Base-by-base conservation (phyloP, 2,888 invertebrate genomes). In the Zonitis immaculata region DNA sequence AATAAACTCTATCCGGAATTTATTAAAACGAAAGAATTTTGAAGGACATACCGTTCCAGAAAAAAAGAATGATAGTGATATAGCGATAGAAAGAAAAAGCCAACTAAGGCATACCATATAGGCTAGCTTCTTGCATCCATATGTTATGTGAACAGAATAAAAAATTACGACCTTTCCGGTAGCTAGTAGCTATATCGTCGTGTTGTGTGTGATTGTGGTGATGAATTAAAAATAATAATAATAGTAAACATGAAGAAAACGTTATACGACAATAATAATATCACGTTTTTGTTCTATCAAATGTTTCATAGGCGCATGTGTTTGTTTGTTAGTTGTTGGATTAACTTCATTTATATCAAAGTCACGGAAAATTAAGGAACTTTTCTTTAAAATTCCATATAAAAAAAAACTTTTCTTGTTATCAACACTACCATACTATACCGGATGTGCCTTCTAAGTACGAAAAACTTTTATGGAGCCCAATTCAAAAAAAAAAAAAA, bases 91-190 rank as follows among this genome's bases (percentile, higher is more conserved):
- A 25, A 22, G 30, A 49, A 35, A 47, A 46, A 42, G 42, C 25
- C 11, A 12, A 26, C 35, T 28, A 27, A 42, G 45, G 44, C 49
- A 51, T 45, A 52, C 48, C 57, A 57, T 53, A 47, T n/a, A n/a
- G n/a, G n/a, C n/a, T n/a, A n/a, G n/a, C 49, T 56, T 57, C 49
- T 50, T 59, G 57, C 61, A 58, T 61, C 57, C 59, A 57, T 61
- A 62, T 62, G 60, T 59, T 61, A 62, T 62, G 62, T 55, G 62
- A 53, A 52, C 45, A 51, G 62, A 62, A 61, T 62, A 61, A 60
- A 62, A 58, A 62, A 62, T 62, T 61, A 62, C n/a, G 62, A 52
- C 59, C 59, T 61, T 61, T 62, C 62, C 62, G 62, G 62, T 59
- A 46, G 60, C 54, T n/a, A n/a, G n/a, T n/a, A n/a, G n/a, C n/a